A percentile compares a stretch with the other conserved stretches of the same genome.
Conservation (phyloP, 2,888 invertebrate species). For the Dynastes hyllus region DNA sequence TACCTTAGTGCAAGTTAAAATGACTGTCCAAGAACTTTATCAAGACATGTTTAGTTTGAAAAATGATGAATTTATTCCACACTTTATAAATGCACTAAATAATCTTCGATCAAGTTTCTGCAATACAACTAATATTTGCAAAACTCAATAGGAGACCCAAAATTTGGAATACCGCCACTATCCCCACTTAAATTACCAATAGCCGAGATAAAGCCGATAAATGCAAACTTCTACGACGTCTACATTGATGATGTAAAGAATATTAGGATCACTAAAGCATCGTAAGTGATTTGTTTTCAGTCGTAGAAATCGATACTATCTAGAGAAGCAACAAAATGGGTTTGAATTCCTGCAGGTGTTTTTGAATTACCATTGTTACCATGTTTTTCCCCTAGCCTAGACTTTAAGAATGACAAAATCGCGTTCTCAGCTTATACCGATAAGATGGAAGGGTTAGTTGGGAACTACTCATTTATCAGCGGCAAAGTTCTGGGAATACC, state of each 20-base stretch:
- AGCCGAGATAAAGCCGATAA: not conserved
- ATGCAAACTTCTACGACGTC: not conserved
- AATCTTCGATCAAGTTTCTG: too few species aligned
- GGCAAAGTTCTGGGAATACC: conserved; percentile 7
- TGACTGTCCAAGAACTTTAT: too few species aligned
- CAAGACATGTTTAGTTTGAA: too few species aligned
- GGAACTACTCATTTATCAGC: conserved; percentile 8
- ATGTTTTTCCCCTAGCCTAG: not conserved
- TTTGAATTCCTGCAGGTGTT: too few species aligned
- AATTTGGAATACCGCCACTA: conserved; percentile 25
- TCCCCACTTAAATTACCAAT: conserved; percentile 9
- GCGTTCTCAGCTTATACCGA: not conserved
- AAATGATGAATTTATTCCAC: too few species aligned
- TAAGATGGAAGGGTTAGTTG: not conserved
- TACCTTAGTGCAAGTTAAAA: too few species aligned
- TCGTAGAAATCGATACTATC: too few species aligned
- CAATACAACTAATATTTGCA: too few species aligned
- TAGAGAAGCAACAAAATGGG: too few species aligned
- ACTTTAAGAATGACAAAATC: not conserved
- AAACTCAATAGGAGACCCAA: conserved; percentile 15
- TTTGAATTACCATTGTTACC: too few species aligned
- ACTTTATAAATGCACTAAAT: too few species aligned
- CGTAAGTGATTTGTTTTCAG: not conserved
- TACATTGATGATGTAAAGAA: conserved; percentile 28
- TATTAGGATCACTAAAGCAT: conserved; percentile 5